Conservation (phyloP, 2,888 invertebrate genomes). For the Caenorhabditis panamensis region DNA sequence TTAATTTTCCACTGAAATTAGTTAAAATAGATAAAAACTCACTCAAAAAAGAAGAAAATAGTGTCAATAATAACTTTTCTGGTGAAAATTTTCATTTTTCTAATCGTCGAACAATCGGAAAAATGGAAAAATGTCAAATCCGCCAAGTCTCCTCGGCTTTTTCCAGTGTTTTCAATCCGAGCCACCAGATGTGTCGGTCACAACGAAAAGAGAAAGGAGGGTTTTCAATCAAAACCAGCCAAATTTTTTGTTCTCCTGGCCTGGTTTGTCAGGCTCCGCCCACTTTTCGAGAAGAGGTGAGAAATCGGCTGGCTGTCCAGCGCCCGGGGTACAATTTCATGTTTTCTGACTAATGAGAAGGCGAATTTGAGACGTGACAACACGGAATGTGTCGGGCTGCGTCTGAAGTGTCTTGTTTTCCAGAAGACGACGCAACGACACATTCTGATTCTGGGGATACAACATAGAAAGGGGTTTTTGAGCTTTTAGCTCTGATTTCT, state of each 20-base stretch:
- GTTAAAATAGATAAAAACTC: too few species aligned
- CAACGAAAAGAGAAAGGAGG: too few species aligned
- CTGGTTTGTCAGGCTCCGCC: slow-evolving; percentile 22
- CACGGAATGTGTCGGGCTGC: slow-evolving; percentile 22
- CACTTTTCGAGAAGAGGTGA: not conserved
- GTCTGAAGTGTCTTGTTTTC: not conserved
- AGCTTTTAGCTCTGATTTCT: too few species aligned
- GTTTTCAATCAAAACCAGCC: too few species aligned
- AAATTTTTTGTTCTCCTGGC: too few species aligned
- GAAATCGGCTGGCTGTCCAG: too few species aligned
- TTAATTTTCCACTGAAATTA: too few species aligned
- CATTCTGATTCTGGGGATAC: not conserved
- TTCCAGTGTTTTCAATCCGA: not conserved
- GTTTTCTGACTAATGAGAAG: slow-evolving; percentile 16
- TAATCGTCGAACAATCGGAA: not conserved
- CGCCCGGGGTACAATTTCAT: slow-evolving; percentile 38
- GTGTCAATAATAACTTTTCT: slow-evolving; percentile 56
- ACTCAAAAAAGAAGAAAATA: slow-evolving; percentile 60
- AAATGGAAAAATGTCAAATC: slow-evolving; percentile 9
- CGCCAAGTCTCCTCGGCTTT: not conserved
- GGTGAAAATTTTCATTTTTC: slow-evolving; percentile 41
- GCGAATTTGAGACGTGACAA: slow-evolving; percentile 22
- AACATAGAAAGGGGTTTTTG: too few species aligned
- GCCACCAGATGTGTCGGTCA: slow-evolving; percentile 19
- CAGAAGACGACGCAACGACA: too few species aligned